Evolutionary conservation across 1,140 invertebrate genomes (phyloP), one percentile per base, ranked within the genome.

Genomic region (Aleiodes sp.): DNA sequence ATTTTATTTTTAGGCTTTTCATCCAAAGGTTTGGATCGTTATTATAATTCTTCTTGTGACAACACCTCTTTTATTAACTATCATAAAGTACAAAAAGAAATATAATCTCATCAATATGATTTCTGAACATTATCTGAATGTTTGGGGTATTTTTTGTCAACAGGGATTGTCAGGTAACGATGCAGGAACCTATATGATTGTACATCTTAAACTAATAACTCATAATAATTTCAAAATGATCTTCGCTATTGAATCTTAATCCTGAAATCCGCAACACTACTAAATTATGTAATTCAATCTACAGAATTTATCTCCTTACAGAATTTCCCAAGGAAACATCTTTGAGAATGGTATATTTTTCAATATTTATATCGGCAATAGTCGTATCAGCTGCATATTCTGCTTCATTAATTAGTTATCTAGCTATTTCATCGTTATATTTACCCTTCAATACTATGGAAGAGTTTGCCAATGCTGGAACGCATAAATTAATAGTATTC

Each of bases 61-160:
- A 0, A 63, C 69, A 3, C 71, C 77, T 4, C 37, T 75, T 24
- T 7, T 79, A 4, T 14, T 80, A 29, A 76, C 73, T 7, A 4
- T 75, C 6, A 78, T 81, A 10, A 78, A 56, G 24, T 37, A 19
- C 12, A 46, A 24, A 24, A 4, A 21, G 12, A 6, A n/a, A n/a
- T 69, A 69, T 16, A 52, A 75, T 19, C 8, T 64, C 26, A 19
- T 67, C 21, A 6, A 2, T 69, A 62, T 60, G 57, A 39, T 68
- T 65, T 37, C 19, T n/a, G 52, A 78, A 21, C 74, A 78, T 60
- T 75, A 77, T 59, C 66, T 79, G 16, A 12, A 67, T 4, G 59
- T 78, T 24, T 80, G 76, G 76, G 76, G 79, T 19, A 78, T 80
- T 24, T 78, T 71, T 56, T 79, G 28, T 31, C 10, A 4, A 31